A percentile compares a stretch with the other conserved stretches of the same genome.
phyloP scores from a whole-genome alignment of 2,888 invertebrate species.

The Drosophila mettleri region DNA sequence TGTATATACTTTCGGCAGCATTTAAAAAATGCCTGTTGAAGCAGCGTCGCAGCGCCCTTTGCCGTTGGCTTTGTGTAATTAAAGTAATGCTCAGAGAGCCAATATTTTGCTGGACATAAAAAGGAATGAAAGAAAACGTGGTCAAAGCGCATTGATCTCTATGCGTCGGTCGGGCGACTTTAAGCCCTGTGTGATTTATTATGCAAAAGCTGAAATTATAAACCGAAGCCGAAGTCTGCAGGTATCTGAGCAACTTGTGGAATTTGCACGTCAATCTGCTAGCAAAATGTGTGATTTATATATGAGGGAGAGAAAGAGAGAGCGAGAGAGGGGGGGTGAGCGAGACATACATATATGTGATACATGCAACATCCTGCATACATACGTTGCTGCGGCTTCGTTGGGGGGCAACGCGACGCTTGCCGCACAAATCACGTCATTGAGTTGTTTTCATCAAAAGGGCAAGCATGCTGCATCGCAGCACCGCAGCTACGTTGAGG shows the following conservation, averaged over 20 bases:
- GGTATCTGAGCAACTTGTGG: constrained; percentile 25
- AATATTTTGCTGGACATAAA: constrained; percentile 45
- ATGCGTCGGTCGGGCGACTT: constrained; percentile 36
- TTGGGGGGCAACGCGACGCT: constrained; percentile 61
- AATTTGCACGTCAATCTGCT: constrained; percentile 78
- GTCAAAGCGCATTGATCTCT: constrained; percentile 21
- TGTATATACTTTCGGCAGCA: constrained; percentile 44
- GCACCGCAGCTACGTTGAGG: background rate
- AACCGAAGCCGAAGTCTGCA: constrained; percentile 24
- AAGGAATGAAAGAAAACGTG: constrained; percentile 28
- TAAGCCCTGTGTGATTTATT: constrained; percentile 79
- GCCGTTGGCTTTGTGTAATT: constrained; percentile 64
- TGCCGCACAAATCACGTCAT: constrained; percentile 79
- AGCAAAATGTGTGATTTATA: constrained; percentile 76
- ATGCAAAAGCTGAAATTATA: constrained; percentile 75
- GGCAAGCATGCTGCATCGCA: constrained; percentile 69
- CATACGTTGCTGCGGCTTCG: constrained; percentile 51
- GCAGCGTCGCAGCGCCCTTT: constrained; percentile 17
- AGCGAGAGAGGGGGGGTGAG: too few species aligned
- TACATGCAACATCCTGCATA: constrained; percentile 47
- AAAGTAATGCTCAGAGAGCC: constrained; percentile 66
- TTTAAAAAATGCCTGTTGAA: constrained; percentile 71
- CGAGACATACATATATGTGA: too few species aligned
- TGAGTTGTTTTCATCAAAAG: constrained; percentile 82
- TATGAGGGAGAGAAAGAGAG: constrained; percentile 61